Evolutionary conservation across 2,113 vertebrate genomes (phyloP), one percentile per base, ranked within the genome.

Genomic region (Columba janthina): DNA sequence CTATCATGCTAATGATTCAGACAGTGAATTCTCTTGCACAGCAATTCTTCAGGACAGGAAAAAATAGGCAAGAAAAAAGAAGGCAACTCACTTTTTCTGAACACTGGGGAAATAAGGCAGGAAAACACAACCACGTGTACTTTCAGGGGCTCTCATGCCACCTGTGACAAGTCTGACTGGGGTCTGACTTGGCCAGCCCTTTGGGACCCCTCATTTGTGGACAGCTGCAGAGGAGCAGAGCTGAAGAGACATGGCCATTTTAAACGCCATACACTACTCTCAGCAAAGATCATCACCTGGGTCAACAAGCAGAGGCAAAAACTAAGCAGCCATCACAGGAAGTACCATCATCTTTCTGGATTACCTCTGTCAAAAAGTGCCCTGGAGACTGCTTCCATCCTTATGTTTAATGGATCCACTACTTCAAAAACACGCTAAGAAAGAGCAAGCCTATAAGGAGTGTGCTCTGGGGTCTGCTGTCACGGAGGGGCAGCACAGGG

Each of bases 1-100:
- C 18, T 89, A 10, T 76, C 31, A 65, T 42, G 38, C 31, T 94
- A 57, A 89, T 64, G 67, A 42, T 71, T 61, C n/a, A 38, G 19
- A 8, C 42, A 22, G 17, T 32, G 36, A 94, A 85, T 82, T 89
- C 8, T 71, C n/a, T 70, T 6, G 5, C 8, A 18, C 29, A 65
- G 9, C 10, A 56, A 5, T 86, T 76, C 21, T 80, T 88, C 50
- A 48, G 12, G 25, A 75, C 19, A 79, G 22, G 36, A 64, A 17
- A 25, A 92, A 51, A 40, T 0, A 38, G 9, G 3, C 0, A 6
- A 42, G n/a, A 53, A 61, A 69, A 72, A 44, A 48, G 19, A 42
- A 74, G 14, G 16, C 12, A 75, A 6, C 1, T 16, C 11, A 3
- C 14, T 56, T 44, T 0, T 0, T 19, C 34, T 40, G 54, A 72